Conservation (phyloP, 2,113 vertebrate genomes). For the Rhabdornis inornatus region DNA sequence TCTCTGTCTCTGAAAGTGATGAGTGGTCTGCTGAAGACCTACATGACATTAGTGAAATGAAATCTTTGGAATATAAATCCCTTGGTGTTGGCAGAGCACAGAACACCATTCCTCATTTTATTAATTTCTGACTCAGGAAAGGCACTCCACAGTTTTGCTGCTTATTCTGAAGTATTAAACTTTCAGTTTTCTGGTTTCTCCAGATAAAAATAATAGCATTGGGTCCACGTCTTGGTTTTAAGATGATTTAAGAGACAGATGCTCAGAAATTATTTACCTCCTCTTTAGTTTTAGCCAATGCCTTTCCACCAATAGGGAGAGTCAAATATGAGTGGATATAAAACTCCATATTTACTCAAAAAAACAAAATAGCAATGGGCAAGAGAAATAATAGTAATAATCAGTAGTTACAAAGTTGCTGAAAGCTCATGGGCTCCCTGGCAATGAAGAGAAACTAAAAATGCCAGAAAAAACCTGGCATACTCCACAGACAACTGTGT, state of each 20-base stretch:
- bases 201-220: neutral
- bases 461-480: neutral
- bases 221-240: neutral
- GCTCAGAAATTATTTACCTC: neutral
- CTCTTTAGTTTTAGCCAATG: neutral
- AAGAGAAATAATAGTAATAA: neutral
- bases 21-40: constrained; percentile 5
- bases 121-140: neutral
- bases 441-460: neutral
- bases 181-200: neutral
- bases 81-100: neutral
- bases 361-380: neutral
- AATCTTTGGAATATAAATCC: constrained; percentile 8
- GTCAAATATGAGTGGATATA: accelerated
- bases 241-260: neutral
- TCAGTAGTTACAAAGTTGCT: neutral
- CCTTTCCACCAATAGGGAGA: neutral
- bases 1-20: neutral
- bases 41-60: neutral
- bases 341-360: neutral
- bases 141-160: neutral
- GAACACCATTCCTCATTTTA: neutral
- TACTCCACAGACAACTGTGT: neutral
- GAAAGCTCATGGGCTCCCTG: neutral
- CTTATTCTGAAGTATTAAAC: neutral